These are phyloP conservation scores for Belgica antarctica DNA, from an alignment of 2,888 invertebrate species.

Conservation along the genomic window DNA sequence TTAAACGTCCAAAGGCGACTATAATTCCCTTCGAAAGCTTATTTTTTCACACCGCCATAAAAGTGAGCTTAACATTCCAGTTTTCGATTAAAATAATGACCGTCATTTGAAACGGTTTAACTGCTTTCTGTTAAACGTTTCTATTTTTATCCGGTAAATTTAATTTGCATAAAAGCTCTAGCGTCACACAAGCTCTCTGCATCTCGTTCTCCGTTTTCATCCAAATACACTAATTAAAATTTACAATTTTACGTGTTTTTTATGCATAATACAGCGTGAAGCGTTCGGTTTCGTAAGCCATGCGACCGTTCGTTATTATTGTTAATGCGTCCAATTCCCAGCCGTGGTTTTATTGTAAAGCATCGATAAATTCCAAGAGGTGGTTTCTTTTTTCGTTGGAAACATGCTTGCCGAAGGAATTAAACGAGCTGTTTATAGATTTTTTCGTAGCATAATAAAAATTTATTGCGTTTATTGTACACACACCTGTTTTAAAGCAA, in stretches of 20 bases:
- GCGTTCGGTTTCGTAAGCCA: neutral
- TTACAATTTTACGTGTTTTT: slow-evolving; percentile 22
- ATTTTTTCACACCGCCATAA: neutral
- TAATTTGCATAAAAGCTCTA: slow-evolving; percentile 32
- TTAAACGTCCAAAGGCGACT: too few relatives aligned
- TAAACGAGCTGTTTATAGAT: slow-evolving; percentile 41
- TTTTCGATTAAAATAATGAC: slow-evolving; percentile 3
- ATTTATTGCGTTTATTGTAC: neutral
- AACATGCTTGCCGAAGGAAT: neutral
- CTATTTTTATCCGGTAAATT: neutral
- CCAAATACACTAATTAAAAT: slow-evolving; percentile 25
- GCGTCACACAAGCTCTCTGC: neutral
- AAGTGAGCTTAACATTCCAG: neutral
- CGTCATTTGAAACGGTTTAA: neutral
- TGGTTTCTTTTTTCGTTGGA: neutral
- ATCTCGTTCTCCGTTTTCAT: neutral
- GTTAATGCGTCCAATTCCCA: neutral
- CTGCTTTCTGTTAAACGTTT: neutral
- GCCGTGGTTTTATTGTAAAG: neutral
- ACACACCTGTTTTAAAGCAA: slow-evolving; percentile 33
- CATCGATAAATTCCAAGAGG: neutral
- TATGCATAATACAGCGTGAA: too few relatives aligned
- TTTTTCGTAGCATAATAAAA: slow-evolving; percentile 29
- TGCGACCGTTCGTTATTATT: neutral
- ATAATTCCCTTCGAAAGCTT: neutral